A percentile compares a stretch with the other conserved stretches of the same genome.
phyloP scores from a whole-genome alignment of 1,140 invertebrate species.

The Atta texana region DNA sequence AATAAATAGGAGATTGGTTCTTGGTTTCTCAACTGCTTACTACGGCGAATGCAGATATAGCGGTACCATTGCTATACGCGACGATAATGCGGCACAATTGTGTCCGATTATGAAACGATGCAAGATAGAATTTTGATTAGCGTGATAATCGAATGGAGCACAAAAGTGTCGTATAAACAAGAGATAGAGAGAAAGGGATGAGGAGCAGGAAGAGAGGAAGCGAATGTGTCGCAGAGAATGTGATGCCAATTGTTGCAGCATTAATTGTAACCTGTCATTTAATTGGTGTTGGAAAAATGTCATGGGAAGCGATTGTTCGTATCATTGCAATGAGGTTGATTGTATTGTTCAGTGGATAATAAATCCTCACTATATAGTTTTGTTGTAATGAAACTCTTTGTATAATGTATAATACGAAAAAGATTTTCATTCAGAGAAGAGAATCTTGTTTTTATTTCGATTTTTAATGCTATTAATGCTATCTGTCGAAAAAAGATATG shows the following conservation, averaged over 20 bases:
- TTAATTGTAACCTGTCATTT: conserved; percentile 21
- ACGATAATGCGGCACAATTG: not conserved
- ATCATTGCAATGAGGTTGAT: not conserved
- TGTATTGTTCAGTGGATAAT: conserved; percentile 5
- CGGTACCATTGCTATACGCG: conserved; percentile 11
- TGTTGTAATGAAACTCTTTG: not conserved
- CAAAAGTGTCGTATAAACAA: not conserved
- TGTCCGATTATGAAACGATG: conserved; percentile 25
- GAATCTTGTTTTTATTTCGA: not conserved
- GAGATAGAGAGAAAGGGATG: not conserved
- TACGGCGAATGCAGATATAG: not conserved
- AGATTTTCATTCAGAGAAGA: not conserved
- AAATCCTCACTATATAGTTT: not conserved
- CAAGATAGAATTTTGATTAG: not conserved
- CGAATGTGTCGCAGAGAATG: not conserved
- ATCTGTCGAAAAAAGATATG: too few relatives aligned
- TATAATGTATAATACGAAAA: not conserved
- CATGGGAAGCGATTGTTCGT: not conserved
- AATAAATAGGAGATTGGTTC: not conserved
- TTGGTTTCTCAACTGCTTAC: not conserved
- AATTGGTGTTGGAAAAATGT: conserved; percentile 17
- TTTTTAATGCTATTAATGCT: not conserved
- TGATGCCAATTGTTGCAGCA: not conserved
- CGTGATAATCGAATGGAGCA: conserved; percentile 1
- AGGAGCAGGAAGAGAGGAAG: not conserved